These are phyloP conservation scores for Salticus scenicus DNA, from an alignment of 2,888 invertebrate genomes.

Conservation along the genomic window DNA sequence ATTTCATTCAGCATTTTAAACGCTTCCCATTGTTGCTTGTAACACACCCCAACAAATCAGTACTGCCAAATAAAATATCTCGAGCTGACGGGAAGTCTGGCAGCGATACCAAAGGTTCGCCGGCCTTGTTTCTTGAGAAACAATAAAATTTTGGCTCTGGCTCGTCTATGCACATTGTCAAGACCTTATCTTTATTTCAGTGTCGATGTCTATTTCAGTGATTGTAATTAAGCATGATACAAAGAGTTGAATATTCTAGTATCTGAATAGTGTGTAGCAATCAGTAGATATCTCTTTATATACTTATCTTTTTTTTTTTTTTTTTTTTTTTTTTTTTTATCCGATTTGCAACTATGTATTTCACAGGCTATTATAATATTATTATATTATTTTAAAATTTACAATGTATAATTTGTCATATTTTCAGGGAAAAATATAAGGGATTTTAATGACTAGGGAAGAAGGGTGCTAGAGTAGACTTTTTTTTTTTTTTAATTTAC, in stretches of 20 bases:
- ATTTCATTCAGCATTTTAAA: not conserved
- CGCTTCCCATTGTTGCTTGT: not conserved
- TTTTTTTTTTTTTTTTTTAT: no score
- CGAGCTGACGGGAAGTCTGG: not conserved
- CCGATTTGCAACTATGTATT: no score
- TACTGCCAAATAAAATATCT: not conserved
- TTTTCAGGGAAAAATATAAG: no score
- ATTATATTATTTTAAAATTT: no score
- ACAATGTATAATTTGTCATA: no score
- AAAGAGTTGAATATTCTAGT: not conserved
- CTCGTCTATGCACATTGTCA: not conserved
- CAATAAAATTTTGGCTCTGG: not conserved
- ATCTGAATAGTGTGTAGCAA: no score
- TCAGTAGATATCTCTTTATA: no score
- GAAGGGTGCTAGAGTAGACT: no score
- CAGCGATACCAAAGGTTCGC: not conserved
- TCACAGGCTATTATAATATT: no score
- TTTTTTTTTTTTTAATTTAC: no score
- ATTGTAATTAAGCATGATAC: not conserved
- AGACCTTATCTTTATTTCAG: not conserved
- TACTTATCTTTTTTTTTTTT: no score
- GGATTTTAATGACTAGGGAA: no score
- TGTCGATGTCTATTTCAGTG: not conserved
- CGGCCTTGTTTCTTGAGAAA: not conserved
- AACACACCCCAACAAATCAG: not conserved